These are phyloP conservation scores for Muscicapa comitata DNA, from an alignment of 2,797 vertebrate genomes.

Conservation along the genomic window DNA sequence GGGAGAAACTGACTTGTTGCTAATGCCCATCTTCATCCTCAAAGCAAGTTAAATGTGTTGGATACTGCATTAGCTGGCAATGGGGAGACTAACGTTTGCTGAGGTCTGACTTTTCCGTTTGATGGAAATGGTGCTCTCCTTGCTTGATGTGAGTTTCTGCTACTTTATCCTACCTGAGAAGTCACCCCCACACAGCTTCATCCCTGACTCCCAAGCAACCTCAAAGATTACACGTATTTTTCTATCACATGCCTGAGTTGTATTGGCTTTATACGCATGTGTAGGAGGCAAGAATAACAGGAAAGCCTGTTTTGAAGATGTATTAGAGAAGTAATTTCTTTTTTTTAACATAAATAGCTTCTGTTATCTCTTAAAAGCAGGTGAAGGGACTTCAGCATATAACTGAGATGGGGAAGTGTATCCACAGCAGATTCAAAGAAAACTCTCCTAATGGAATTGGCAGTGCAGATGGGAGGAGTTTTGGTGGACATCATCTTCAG, in stretches of 20 bases:
- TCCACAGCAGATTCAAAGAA: neutral
- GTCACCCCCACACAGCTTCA: neutral
- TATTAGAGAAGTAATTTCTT: neutral
- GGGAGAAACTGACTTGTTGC: neutral
- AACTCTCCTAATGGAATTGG: neutral
- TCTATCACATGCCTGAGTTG: neutral
- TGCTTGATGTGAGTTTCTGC: neutral
- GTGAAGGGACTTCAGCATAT: neutral
- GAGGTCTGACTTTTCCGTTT: neutral
- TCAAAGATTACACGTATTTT: neutral
- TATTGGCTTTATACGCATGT: neutral
- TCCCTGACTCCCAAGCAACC: neutral
- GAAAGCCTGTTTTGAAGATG: neutral
- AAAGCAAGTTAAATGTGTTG: neutral
- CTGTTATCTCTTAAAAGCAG: neutral
- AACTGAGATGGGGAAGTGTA: neutral
- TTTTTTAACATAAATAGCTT: neutral
- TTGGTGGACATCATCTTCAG: neutral
- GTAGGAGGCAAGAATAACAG: neutral
- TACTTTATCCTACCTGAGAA: neutral
- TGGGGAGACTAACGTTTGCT: rapidly evolving
- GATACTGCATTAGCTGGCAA: neutral
- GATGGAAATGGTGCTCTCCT: neutral
- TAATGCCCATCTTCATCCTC: neutral
- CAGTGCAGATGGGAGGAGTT: neutral